Base-by-base conservation (phyloP, 2,113 vertebrate genomes). In the Leucoraja erinaceus region DNA sequence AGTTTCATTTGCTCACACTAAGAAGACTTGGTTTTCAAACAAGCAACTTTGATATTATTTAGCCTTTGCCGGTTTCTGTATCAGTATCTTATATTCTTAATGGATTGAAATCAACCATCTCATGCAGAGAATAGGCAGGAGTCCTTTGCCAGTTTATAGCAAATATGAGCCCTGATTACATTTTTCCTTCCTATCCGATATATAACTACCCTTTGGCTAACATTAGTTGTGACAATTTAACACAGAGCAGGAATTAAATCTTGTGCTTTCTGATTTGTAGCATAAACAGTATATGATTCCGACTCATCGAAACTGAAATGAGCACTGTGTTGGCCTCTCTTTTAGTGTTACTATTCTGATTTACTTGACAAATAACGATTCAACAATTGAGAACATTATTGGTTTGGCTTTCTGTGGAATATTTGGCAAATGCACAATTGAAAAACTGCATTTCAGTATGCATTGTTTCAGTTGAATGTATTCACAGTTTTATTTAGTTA, bases 401-500 rank as follows among this genome's bases (percentile, higher is more conserved):
- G 83, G 56, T 88, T 88, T 88, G 63, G 12, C 83, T 33, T 16
- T 88, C 83, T 83, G 18, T 66, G 59, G 14, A n/a, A 63, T 28
- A 63, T 63, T 25, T 31, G 14, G 83, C 56, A 63, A 88, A 61
- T 66, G 25, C n/a, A 3, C 28, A 18, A 5, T 63, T 63, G 16
- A 56, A 56, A 47, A 47, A 18, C 12, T 5, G 1, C n/a, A 16
- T 88, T 88, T 88, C 83, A 88, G 83, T 59, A 88, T 31, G 59
- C 59, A 66, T 88, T 86, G 83, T 86, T 86, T 86, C 83, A 63
- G 83, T 63, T 86, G 61, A n/a, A 86, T 86, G 38, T 91, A 91
- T 77, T 56, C 47, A n/a, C 72, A 66, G 61, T 59, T 59, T 90
- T 47, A 28, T 72, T 66, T 72, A 75, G 81, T 93, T 79, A 93